Conservation (phyloP, 2,888 invertebrate species). For the Dolichomitus sp. region DNA sequence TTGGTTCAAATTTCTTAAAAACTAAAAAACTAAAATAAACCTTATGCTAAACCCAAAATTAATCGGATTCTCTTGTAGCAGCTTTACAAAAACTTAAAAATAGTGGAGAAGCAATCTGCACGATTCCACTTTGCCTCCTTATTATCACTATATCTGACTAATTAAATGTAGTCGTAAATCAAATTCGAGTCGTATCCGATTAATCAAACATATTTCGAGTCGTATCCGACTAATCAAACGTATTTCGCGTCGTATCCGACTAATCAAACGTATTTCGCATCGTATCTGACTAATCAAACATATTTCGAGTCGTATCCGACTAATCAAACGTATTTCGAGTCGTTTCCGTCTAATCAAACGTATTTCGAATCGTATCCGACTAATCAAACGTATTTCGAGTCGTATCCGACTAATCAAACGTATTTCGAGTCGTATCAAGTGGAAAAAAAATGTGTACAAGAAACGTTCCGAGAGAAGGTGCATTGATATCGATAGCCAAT, state of each 20-base stretch:
- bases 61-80: no score
- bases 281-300: background rate
- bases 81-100: no score
- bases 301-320: background rate
- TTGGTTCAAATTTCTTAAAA: no score
- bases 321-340: slow-evolving; percentile 45
- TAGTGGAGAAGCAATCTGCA: no score
- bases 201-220: slow-evolving; percentile 44
- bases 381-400: no score
- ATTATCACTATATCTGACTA: no score
- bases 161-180: no score
- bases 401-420: slow-evolving; percentile 37
- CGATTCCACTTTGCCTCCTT: no score
- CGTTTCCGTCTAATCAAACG: background rate
- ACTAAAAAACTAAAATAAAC: no score
- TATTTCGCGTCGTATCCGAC: background rate
- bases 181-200: background rate
- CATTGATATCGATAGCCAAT: slow-evolving; percentile 5
- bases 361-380: background rate
- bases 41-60: no score
- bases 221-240: background rate
- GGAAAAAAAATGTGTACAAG: background rate
- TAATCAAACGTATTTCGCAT: slow-evolving; percentile 43
- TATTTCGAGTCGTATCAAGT: slow-evolving; percentile 30
- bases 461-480: background rate